phyloP scores from a whole-genome alignment of 2,797 vertebrate genomes.

The Hapalemur alaotrensis region DNA sequence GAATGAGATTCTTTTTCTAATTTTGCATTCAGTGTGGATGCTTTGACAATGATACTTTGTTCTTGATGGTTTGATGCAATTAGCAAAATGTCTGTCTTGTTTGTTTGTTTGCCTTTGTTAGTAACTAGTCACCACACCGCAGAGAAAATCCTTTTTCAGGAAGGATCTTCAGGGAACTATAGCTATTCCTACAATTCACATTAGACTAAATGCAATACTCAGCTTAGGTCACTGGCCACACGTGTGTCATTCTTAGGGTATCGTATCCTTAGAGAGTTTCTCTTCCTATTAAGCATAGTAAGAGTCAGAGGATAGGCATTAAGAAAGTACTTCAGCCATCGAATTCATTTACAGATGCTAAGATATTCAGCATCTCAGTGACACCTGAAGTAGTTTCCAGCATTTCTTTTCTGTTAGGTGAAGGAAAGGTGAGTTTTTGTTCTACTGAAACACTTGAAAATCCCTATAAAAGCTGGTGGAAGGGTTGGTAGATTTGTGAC shows the following conservation, averaged over 20 bases:
- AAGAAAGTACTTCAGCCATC: constrained; percentile 14
- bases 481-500: not conserved
- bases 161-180: not conserved
- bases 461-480: not conserved
- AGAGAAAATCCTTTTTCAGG: constrained; percentile 34
- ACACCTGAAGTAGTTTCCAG: not conserved
- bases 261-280: constrained; percentile 26
- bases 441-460: constrained; percentile 5
- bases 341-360: constrained; percentile 28
- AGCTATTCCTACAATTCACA: not conserved
- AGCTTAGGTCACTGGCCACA: not conserved
- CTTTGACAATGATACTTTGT: constrained; percentile 14
- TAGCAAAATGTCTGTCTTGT: constrained; percentile 1
- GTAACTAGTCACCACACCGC: not conserved
- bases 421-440: constrained; percentile 6
- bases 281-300: constrained; percentile 42
- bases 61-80: not conserved
- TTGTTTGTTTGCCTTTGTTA: constrained; percentile 55
- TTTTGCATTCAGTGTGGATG: constrained; percentile 19
- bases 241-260: constrained; percentile 30
- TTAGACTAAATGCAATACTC: not conserved
- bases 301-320: constrained; percentile 3
- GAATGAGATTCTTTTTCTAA: constrained; percentile 31
- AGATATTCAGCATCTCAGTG: not conserved
- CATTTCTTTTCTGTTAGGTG: constrained; percentile 1